Conservation (phyloP, 2,888 invertebrate species). For the Drosophila histrio region DNA sequence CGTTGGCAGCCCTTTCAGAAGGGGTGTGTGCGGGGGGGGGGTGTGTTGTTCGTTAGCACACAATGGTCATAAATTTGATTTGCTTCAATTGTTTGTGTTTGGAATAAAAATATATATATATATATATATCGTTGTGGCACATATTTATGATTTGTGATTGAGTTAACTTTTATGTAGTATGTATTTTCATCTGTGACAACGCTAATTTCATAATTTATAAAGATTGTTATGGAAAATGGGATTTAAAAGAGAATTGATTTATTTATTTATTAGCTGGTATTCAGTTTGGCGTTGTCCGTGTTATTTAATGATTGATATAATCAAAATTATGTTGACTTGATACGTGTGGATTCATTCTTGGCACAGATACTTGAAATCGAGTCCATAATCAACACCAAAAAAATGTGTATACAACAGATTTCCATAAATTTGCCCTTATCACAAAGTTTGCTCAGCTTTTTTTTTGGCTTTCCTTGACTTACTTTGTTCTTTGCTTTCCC, state of each 20-base stretch:
- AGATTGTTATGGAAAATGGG: neutral
- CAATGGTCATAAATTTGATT: conserved; percentile 59
- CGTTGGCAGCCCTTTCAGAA: neutral
- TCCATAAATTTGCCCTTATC: too few relatives aligned
- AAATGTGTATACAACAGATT: too few relatives aligned
- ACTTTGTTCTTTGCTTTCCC: neutral
- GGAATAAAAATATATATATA: too few relatives aligned
- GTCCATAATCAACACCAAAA: too few relatives aligned
- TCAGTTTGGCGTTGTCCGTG: neutral
- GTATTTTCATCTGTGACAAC: neutral
- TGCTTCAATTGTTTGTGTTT: conserved; percentile 34
- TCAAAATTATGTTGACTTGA: too few relatives aligned
- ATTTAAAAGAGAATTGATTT: neutral
- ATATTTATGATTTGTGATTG: conserved; percentile 38
- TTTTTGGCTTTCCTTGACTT: neutral
- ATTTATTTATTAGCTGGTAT: neutral
- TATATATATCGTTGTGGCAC: conserved; percentile 4
- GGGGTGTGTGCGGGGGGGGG: neutral
- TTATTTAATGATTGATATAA: neutral
- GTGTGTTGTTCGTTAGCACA: conserved; percentile 24
- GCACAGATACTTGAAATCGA: too few relatives aligned
- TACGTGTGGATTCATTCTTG: too few relatives aligned
- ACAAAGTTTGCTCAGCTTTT: too few relatives aligned
- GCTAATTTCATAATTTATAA: conserved; percentile 12
- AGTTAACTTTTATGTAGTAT: conserved; percentile 3